Evolutionary conservation across 2,888 invertebrate genomes (phyloP).

Genomic region (Tipula confusa): DNA sequence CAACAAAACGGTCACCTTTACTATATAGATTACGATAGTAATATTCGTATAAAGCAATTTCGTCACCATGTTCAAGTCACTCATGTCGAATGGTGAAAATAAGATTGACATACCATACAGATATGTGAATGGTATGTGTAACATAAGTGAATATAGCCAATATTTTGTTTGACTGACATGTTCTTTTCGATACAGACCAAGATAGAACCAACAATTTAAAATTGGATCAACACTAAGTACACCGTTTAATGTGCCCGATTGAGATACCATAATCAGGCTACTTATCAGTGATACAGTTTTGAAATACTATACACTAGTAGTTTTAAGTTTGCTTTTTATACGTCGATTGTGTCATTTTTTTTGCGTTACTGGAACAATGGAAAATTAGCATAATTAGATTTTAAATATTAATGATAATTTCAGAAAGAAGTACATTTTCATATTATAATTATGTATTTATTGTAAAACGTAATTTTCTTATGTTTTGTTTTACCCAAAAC

Average conservation of each 20-base stretch:
- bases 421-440: no score
- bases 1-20: neutral
- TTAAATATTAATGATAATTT: no score
- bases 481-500: no score
- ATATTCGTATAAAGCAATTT: neutral
- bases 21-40: neutral
- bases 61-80: neutral
- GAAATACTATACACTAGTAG: no score
- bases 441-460: no score
- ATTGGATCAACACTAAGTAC: neutral
- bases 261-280: neutral
- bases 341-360: no score
- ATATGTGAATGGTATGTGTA: neutral
- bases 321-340: no score
- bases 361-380: no score
- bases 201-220: neutral
- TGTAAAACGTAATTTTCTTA: no score
- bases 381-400: no score
- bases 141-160: neutral
- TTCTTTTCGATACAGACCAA: neutral
- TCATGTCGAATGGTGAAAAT: neutral
- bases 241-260: neutral
- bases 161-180: neutral
- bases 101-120: neutral
- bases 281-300: no score